Evolutionary conservation across 2,113 vertebrate species (phyloP).

Genomic region (Acrocephalus arundinaceus): DNA sequence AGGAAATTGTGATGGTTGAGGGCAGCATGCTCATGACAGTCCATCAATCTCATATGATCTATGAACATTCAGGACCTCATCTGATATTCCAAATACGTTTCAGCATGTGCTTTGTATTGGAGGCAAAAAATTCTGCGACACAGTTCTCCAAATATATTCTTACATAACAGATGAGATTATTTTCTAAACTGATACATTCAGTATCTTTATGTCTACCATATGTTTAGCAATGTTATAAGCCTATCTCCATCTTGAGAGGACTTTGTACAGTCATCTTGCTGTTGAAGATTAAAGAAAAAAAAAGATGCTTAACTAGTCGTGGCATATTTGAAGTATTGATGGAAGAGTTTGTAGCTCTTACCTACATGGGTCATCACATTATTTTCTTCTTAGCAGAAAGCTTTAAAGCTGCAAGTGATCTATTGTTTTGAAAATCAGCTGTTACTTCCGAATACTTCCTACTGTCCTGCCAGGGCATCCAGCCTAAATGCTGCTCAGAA

Average conservation of each 20-base stretch:
- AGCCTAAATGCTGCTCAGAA: conserved; percentile 1
- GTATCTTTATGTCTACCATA: conserved; percentile 28
- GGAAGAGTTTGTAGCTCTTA: not conserved
- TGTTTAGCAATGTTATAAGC: not conserved
- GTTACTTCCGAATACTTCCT: conserved; percentile 25
- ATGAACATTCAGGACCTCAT: not conserved
- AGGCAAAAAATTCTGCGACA: not conserved
- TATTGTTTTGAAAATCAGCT: conserved; percentile 53
- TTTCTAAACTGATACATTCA: not conserved
- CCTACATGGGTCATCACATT: conserved; percentile 20
- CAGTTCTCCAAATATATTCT: not conserved
- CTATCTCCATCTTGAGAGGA: not conserved
- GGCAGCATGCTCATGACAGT: not conserved
- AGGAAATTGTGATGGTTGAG: not conserved
- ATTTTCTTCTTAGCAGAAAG: conserved; percentile 6
- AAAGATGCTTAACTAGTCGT: not conserved
- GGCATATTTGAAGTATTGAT: not conserved
- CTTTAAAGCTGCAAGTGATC: conserved; percentile 35
- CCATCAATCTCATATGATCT: not conserved
- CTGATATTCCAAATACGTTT: not conserved
- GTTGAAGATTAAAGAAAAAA: not conserved
- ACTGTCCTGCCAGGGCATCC: conserved; percentile 20
- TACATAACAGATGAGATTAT: not conserved
- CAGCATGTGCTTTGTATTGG: conserved; percentile 10
- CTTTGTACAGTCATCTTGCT: not conserved